Percentiles rank a stretch among this genome's conserved stretches.
Conservation (phyloP, 1,140 invertebrate genomes). For the Limonius californicus region DNA sequence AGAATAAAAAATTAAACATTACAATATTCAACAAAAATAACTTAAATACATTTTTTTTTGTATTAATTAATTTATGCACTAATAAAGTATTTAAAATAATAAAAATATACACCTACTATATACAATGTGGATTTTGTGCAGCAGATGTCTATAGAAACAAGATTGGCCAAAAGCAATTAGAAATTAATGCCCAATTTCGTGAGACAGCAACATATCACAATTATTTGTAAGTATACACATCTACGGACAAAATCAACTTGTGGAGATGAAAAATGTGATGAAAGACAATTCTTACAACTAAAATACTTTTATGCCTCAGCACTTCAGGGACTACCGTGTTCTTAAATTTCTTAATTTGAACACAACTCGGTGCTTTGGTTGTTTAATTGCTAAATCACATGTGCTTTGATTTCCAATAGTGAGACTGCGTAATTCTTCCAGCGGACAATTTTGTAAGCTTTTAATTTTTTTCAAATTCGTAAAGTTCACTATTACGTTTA, state of each 20-base stretch:
- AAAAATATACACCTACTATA: no score
- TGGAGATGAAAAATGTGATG: not conserved
- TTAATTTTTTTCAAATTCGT: not conserved
- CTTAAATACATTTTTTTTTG: constrained; percentile 3
- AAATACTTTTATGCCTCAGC: constrained; percentile 15
- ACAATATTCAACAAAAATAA: constrained; percentile 10
- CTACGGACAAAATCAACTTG: no score
- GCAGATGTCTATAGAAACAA: no score
- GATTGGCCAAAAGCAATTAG: no score
- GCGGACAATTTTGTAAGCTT: not conserved
- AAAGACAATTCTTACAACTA: constrained; percentile 5
- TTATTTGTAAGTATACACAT: no score
- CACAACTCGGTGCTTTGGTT: constrained; percentile 38
- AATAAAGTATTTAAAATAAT: no score
- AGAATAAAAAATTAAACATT: constrained; percentile 9
- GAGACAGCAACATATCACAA: no score
- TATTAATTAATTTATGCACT: not conserved
- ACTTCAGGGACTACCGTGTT: constrained; percentile 13
- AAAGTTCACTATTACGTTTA: not conserved
- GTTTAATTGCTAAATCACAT: constrained; percentile 26
- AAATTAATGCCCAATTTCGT: no score
- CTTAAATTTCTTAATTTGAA: constrained; percentile 24
- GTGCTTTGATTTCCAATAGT: constrained; percentile 16
- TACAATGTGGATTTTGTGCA: no score
- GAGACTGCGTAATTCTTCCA: not conserved